Evolutionary conservation across 1,140 invertebrate species (phyloP).

Genomic region (Brachionus koreanus): DNA sequence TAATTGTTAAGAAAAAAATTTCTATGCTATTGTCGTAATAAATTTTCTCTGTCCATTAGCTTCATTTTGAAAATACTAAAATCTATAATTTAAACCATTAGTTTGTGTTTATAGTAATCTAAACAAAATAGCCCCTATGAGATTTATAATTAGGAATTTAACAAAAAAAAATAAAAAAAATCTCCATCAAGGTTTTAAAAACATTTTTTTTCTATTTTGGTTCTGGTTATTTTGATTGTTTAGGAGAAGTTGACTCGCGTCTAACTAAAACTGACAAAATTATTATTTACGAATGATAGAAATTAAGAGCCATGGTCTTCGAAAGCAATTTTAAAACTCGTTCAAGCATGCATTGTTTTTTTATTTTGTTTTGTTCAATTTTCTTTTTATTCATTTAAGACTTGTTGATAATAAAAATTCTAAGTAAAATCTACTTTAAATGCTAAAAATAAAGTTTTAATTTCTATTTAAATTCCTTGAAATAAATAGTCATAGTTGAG

Average conservation of each 20-base stretch:
- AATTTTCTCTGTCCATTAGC: too few relatives aligned
- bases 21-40: too few relatives aligned
- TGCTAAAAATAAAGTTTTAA: neutral
- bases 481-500: neutral
- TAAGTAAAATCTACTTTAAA: constrained; percentile 5
- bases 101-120: too few relatives aligned
- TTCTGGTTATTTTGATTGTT: constrained; percentile 1
- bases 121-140: neutral
- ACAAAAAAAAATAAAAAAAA: too few relatives aligned
- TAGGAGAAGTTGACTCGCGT: neutral
- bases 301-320: constrained; percentile 5
- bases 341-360: neutral
- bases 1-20: too few relatives aligned
- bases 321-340: neutral
- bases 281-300: constrained; percentile 8
- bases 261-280: neutral
- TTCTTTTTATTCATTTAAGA: neutral
- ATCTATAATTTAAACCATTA: too few relatives aligned
- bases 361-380: neutral
- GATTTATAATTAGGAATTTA: neutral
- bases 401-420: neutral
- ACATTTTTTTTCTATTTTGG: neutral
- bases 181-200: neutral
- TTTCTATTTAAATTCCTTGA: neutral
- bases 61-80: too few relatives aligned